Conservation (phyloP, 2,113 vertebrate genomes). For the Noctilio leporinus region DNA sequence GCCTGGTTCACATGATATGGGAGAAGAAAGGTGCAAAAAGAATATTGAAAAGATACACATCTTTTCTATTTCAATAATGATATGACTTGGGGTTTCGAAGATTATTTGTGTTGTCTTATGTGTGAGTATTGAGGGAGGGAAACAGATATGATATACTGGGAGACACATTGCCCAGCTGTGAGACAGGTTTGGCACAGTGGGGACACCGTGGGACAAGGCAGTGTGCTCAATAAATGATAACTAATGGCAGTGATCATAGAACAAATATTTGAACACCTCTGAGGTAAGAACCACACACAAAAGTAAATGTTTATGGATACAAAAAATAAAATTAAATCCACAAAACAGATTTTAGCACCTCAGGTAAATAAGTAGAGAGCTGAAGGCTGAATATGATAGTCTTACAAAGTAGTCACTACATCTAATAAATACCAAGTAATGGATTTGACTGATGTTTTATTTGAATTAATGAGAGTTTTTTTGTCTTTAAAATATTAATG, state of each 20-base stretch:
- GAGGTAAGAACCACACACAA: conserved; percentile 9
- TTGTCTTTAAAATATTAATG: not conserved
- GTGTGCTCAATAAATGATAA: conserved; percentile 12
- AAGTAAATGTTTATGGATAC: conserved; percentile 57
- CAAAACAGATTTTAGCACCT: not conserved
- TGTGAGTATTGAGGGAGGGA: not conserved
- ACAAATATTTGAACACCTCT: conserved; percentile 49
- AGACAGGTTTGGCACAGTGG: not conserved
- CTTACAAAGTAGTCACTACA: not conserved
- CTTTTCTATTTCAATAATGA: not conserved
- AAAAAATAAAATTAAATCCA: not conserved
- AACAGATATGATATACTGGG: not conserved
- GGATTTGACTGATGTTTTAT: fast-evolving
- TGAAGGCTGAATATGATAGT: not conserved
- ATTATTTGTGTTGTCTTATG: not conserved
- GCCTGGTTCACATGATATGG: not conserved
- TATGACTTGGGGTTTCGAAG: not conserved
- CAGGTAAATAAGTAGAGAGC: not conserved
- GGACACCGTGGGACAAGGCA: fast-evolving
- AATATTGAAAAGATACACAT: not conserved
- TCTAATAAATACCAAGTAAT: not conserved
- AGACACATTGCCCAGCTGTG: not conserved
- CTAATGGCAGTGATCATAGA: not conserved
- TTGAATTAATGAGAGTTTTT: not conserved
- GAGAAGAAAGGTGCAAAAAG: not conserved